A percentile compares a stretch with the other conserved stretches of the same genome.
phyloP scores from a whole-genome alignment of 2,113 vertebrate genomes.

The Herpetotheres cachinnans region DNA sequence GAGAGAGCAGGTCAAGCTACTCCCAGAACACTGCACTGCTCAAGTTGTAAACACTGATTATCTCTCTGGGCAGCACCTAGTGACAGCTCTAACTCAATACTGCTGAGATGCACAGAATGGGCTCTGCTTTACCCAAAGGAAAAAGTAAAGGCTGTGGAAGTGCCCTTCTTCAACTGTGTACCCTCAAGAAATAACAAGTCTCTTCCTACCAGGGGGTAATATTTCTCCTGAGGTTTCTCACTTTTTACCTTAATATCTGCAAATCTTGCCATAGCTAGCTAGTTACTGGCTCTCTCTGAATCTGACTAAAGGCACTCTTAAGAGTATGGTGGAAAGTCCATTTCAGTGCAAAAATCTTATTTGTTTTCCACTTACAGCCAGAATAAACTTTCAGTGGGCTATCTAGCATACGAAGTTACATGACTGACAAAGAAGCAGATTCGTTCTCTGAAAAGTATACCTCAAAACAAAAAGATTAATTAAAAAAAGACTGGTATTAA shows the following conservation, averaged over 20 bases:
- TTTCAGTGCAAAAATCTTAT: background rate
- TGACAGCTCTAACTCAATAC: background rate
- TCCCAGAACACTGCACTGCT: background rate
- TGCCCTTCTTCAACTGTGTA: background rate
- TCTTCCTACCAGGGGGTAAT: background rate
- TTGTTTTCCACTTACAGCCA: background rate
- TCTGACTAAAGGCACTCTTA: background rate
- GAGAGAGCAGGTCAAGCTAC: background rate
- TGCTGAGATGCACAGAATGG: background rate
- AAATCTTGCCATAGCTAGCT: background rate
- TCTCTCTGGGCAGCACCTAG: background rate
- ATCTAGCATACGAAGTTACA: background rate
- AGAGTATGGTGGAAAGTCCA: background rate
- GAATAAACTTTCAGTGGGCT: background rate
- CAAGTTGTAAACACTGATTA: background rate
- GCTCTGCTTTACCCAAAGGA: background rate
- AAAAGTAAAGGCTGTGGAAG: background rate
- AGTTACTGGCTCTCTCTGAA: too few relatives aligned
- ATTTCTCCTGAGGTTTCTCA: background rate
- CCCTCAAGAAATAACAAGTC: background rate
- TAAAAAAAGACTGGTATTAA: background rate
- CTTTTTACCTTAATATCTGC: background rate
- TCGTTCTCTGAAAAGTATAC: background rate
- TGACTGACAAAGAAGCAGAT: background rate
- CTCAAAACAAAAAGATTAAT: background rate